Base-by-base conservation (phyloP, 2,113 vertebrate species). In the Lycocorax pyrrhopterus region DNA sequence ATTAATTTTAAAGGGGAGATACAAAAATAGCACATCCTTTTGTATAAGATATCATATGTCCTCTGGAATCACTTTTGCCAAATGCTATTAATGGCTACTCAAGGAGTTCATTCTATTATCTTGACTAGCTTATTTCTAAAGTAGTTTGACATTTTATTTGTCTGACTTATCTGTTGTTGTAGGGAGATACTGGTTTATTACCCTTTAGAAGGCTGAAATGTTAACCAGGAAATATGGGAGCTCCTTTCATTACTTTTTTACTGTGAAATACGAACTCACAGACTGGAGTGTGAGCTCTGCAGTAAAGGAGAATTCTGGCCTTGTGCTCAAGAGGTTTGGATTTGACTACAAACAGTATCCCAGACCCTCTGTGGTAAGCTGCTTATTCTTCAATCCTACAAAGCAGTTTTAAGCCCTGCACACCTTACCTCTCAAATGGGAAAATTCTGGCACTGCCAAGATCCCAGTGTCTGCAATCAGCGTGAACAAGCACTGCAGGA, bases 81-180 rank as follows among this genome's bases (percentile, higher is more conserved):
- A 77, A 75, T 59, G 81, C 94, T 95, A 83, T 90, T 96, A 94
- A 90, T 59, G 84, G 84, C 53, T 71, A n/a, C 77, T 63, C 83
- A n/a, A 44, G 80, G 93, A 87, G 89, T 95, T 87, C 77, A 90
- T 91, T 94, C 82, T 92, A 26, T 94, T 96, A 88, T 85, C 83
- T 92, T 93, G 73, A 93, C 49, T 85, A 91, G 71, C 83, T 92
- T 93, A 80, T 96, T 96, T 95, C 89, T 87, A 47, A 95, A 94
- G 83, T 53, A 92, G 71, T 79, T 94, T 94, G 89, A 95, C 87
- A 69, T 94, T 94, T 94, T 90, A 95, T 93, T 95, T 97, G 72
- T 87, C 82, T 91, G 94, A 89, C 84, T 94, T 95, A 83, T 63
- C 84, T 96, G 87, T 90, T 96, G 77, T 92, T 89, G 79, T 90